Evolutionary conservation across 2,888 invertebrate genomes (phyloP), one percentile per base, ranked within the genome.

Genomic region (Epirrhoe tristata): DNA sequence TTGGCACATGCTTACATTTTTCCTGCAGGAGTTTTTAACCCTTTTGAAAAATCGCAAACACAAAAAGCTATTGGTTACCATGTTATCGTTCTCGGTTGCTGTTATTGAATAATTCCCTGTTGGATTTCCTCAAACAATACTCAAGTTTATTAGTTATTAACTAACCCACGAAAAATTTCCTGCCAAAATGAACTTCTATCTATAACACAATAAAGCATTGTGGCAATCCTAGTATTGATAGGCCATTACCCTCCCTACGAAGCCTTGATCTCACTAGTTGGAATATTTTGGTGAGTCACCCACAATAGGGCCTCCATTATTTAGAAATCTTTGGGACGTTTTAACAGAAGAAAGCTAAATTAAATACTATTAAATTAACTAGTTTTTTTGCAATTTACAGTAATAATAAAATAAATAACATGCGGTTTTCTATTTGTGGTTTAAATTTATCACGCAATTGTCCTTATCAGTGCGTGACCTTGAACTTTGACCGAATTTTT

Each of bases 181-280:
- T 48, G 36, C 51, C 7, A 54, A 62, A 60, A 61, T 64, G 8
- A 51, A 63, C 67, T n/a, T 63, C 16, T 74, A 56, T 58, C 6
- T 0, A 0, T 16, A 10, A 1, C 8, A 3, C 0, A 10, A 61
- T 67, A 67, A 57, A 56, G 66, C 31, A 52, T 62, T 39, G 6
- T 50, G 43, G 10, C n/a, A 14, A 46, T 34, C 52, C 48, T 70
- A 53, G 53, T 70, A 78, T 77, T 77, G 80, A 79, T 83, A 87
- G 87, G 87, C 82, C 85, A 84, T 83, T 83, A 82, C 78, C 86
- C 85, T 79, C 78, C 80, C 75, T 78, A 76, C 63, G 77, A 81
- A 83, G 75, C 85, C 86, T 87, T 86, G 86, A 86, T 85, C 82
- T 86, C 77, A 66, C 75, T 77, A 72, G 76, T 79, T 75, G 72